phyloP scores from a whole-genome alignment of 1,140 invertebrate species.

The Dreissena polymorpha region DNA sequence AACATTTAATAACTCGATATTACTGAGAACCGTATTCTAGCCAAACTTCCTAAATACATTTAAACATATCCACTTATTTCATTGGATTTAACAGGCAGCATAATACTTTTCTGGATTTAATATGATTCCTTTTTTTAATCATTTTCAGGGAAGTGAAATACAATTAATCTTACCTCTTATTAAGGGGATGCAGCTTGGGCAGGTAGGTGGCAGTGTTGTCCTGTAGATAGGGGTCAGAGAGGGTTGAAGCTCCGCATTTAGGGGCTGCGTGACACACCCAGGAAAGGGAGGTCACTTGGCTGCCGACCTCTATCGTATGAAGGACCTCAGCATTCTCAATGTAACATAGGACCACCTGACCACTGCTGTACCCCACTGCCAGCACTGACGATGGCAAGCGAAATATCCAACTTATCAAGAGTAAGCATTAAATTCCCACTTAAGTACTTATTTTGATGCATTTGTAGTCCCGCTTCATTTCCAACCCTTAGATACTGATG shows the following conservation, averaged over 20 bases:
- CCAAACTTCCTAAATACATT: too few species aligned
- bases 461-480: too few species aligned
- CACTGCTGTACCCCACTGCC: constrained; percentile 85
- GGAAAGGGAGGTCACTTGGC: constrained; percentile 81
- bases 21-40: too few species aligned
- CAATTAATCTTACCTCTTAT: constrained; percentile 80
- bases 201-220: constrained; percentile 80
- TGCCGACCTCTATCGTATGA: constrained; percentile 83
- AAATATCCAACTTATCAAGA: neutral
- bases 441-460: too few species aligned
- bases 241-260: constrained; percentile 46
- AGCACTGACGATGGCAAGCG: constrained; percentile 83
- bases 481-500: too few species aligned
- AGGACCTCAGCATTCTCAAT: constrained; percentile 93
- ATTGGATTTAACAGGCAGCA: too few species aligned
- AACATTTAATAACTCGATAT: too few species aligned
- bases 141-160: neutral
- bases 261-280: constrained; percentile 79
- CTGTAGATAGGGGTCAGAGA: constrained; percentile 68
- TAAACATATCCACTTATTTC: too few species aligned
- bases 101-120: too few species aligned
- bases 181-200: constrained; percentile 83
- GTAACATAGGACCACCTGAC: constrained; percentile 88
- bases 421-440: too few species aligned
- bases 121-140: too few species aligned